Conservation (phyloP, 2,888 invertebrate species). For the Coremacera marginata region DNA sequence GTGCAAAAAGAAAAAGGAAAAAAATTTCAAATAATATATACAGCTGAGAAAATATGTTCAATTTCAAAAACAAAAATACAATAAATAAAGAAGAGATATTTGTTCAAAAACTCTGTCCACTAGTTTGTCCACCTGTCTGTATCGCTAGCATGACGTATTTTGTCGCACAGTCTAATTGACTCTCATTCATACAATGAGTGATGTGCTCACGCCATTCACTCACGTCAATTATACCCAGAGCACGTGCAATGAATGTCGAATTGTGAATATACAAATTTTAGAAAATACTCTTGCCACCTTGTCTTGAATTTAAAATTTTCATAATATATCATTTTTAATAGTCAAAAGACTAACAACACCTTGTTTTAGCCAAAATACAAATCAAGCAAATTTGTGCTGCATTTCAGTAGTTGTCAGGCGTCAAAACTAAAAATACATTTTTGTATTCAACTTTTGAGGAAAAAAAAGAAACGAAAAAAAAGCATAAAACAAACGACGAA, state of each 20-base stretch:
- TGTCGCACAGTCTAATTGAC: background rate
- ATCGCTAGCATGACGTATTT: background rate
- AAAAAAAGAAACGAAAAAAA: no score
- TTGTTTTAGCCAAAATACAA: no score
- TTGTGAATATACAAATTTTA: background rate
- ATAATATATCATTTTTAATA: no score
- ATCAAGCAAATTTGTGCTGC: no score
- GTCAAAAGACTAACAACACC: no score
- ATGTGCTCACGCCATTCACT: no score
- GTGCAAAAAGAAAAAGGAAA: background rate
- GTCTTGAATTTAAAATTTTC: background rate
- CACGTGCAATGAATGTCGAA: background rate
- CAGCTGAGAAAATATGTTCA: background rate
- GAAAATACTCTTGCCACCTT: background rate
- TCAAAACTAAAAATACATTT: no score
- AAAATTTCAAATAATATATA: background rate
- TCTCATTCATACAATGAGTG: background rate
- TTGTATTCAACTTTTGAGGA: no score
- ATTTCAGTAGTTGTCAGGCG: no score
- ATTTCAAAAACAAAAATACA: background rate
- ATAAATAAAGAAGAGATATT: background rate
- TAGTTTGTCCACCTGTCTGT: background rate
- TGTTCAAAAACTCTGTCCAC: background rate
- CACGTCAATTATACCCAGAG: background rate
- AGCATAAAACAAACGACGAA: no score